These are phyloP conservation scores for Tribolium castaneum DNA, from an alignment of 1,140 invertebrate genomes.

Conservation along the genomic window DNA sequence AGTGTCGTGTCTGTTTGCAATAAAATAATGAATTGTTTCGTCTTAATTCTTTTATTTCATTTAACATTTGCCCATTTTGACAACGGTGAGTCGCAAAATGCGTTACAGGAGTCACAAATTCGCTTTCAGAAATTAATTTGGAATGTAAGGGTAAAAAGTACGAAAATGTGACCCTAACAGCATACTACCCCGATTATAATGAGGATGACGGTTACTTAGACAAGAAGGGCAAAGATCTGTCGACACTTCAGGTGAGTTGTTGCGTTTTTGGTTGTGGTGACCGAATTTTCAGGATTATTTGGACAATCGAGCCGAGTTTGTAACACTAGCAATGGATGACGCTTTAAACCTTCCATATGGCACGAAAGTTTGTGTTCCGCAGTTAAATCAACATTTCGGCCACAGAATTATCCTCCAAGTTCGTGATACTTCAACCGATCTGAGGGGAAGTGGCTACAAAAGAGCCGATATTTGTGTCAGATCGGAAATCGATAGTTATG, in stretches of 20 bases:
- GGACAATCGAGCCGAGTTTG: conserved; percentile 65
- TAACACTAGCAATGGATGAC: conserved; percentile 67
- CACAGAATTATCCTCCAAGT: conserved; percentile 63
- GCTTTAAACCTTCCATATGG: conserved; percentile 63
- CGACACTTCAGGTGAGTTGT: conserved; percentile 65
- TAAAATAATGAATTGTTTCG: conserved; percentile 2
- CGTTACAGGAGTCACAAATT: background rate
- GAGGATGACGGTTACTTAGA: conserved; percentile 64
- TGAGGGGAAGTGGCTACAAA: conserved; percentile 61
- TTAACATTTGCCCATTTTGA: conserved; percentile 24
- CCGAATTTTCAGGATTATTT: conserved; percentile 65
- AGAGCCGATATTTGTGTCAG: conserved; percentile 68
- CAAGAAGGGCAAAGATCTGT: conserved; percentile 63
- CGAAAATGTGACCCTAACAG: conserved; percentile 65
- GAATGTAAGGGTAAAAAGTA: conserved; percentile 59
- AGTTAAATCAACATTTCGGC: conserved; percentile 66
- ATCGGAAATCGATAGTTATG: conserved; percentile 67
- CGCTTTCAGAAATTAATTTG: conserved; percentile 57
- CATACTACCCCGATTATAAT: conserved; percentile 66
- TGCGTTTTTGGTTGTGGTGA: background rate
- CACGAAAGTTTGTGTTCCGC: conserved; percentile 65
- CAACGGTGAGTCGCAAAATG: conserved; percentile 37
- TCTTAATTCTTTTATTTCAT: background rate
- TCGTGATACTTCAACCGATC: conserved; percentile 62
- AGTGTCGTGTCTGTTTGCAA: background rate